Base-by-base conservation (phyloP, 37 sponge, comb jelly and placozoan species). In the Beroe ovata region DNA sequence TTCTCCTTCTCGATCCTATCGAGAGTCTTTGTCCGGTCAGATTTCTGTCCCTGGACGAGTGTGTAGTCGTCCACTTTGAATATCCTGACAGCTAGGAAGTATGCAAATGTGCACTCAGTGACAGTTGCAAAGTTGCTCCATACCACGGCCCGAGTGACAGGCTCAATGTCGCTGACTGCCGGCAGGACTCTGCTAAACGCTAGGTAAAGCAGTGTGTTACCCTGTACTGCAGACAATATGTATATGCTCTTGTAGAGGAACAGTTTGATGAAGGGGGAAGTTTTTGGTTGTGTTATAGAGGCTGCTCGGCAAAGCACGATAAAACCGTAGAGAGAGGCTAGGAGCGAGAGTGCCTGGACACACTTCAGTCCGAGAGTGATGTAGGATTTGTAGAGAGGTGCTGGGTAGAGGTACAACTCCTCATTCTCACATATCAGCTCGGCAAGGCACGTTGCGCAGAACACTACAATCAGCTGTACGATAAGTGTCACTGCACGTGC, bases 341-440 rank as follows among this genome's bases (percentile, higher is more conserved):
- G 54, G 38, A 42, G 54, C 1, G 84, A 77, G 28, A 77, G 1
- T 1, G 38, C 84, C 84, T 77, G 84, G 33, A 36, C 54, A 14
- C 28, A 14, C 84, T 77, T 77, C 2, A 42, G 54, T 42, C 54
- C 84, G 2, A 77, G n/a, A 3, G 84, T 77, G 23, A 77, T 77
- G 84, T 77, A 77, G 28, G 54, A 42, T 4, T 39, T 77, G 84
- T 30, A 36, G 47, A 77, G 47, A 36, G 84, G 84, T 1, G 84
- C 84, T 1, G 84, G 84, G 84, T 77, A 77, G 3, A 77, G 19
- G 54, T 33, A 39, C 54, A 77, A 41, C 54, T 77, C 84, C 28
- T 77, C 84, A 54, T 77, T 77, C 54, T 77, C 84, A 29, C 84
- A 77, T n/a, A 77, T 77, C 47, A 77, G 54, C 38, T 77, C 84